Percentiles rank a stretch among this genome's conserved stretches.
Conservation (phyloP, 2,888 invertebrate species). For the Eristalis intricaria region DNA sequence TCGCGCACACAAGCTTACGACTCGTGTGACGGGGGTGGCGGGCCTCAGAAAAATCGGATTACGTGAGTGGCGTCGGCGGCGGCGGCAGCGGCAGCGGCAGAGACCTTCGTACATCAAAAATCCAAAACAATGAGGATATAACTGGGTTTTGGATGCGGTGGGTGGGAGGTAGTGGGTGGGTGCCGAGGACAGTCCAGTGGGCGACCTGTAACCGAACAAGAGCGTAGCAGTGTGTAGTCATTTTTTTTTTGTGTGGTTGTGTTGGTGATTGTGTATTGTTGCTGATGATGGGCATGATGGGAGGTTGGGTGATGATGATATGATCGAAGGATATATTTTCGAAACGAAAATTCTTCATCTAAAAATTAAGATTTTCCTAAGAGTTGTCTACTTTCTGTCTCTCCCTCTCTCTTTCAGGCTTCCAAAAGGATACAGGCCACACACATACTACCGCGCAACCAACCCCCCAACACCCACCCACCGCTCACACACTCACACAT, state of each 20-base stretch:
- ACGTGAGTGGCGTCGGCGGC: slow-evolving; percentile 64
- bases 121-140: slow-evolving; percentile 66
- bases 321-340: slow-evolving; percentile 40
- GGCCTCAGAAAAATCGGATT: slow-evolving; percentile 55
- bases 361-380: slow-evolving; percentile 42
- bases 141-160: slow-evolving; percentile 8
- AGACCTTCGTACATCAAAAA: slow-evolving; percentile 66
- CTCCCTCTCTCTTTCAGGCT: neutral
- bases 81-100: slow-evolving; percentile 65
- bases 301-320: slow-evolving; percentile 4
- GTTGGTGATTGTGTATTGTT: slow-evolving; percentile 12
- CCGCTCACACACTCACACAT: neutral
- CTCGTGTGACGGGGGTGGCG: neutral
- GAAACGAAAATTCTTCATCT: slow-evolving; percentile 32
- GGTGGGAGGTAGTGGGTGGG: slow-evolving; percentile 65
- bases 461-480: neutral
- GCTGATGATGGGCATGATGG: neutral
- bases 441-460: slow-evolving; percentile 14
- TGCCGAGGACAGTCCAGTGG: neutral
- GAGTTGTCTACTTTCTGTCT: slow-evolving; percentile 29
- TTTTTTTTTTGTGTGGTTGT: neutral
- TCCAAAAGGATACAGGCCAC: slow-evolving; percentile 45
- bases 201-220: slow-evolving; percentile 11
- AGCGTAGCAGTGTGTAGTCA: neutral
- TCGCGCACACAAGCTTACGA: no score